Percentiles rank a stretch among this genome's conserved stretches.
Conservation (phyloP, 2,113 vertebrate genomes). For the Ploceus nigricollis region DNA sequence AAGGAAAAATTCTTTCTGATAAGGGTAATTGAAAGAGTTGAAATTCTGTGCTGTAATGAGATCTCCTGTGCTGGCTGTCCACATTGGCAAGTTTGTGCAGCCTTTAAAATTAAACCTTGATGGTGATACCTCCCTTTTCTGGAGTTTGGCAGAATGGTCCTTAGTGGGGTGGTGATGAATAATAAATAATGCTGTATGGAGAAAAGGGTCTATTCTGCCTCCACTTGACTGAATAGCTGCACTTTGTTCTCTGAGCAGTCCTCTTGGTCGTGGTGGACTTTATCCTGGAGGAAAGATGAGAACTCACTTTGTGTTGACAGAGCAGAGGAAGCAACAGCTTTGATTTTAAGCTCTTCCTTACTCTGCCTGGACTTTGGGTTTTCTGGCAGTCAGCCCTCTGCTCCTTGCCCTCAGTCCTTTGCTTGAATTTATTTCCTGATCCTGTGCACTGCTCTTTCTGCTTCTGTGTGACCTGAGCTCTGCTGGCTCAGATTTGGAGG, state of each 20-base stretch:
- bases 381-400: background rate
- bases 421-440: background rate
- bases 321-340: background rate
- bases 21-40: slow-evolving; percentile 4
- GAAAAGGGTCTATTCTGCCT: background rate
- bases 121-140: background rate
- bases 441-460: background rate
- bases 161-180: background rate
- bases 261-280: background rate
- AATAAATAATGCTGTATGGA: background rate
- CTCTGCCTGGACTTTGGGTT: background rate
- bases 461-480: background rate
- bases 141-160: background rate
- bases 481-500: background rate
- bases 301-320: background rate
- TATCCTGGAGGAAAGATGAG: background rate
- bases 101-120: background rate
- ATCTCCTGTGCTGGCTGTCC: background rate
- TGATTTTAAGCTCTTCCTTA: background rate
- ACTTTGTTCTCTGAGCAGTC: background rate
- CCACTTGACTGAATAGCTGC: background rate
- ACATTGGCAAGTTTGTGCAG: background rate
- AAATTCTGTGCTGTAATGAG: background rate
- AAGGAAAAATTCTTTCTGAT: slow-evolving; percentile 53
- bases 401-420: background rate